Evolutionary conservation across 2,113 vertebrate genomes (phyloP).

Genomic region (Seriola dumerili): DNA sequence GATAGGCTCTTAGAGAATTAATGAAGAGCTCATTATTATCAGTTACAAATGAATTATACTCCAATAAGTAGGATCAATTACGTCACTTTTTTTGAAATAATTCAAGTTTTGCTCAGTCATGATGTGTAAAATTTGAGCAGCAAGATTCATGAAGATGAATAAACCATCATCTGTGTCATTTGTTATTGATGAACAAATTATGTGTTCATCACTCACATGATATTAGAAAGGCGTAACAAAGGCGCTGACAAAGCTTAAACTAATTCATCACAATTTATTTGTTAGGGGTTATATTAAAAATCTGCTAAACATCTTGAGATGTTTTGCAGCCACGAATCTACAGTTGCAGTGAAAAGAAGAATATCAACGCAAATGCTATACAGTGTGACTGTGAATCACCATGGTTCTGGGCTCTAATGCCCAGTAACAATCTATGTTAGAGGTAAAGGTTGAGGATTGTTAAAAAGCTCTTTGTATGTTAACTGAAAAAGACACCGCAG

Average conservation of each 20-base stretch:
- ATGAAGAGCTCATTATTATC: slow-evolving; percentile 5
- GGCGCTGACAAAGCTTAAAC: too few species aligned
- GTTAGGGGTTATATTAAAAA: neutral
- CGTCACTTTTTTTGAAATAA: neutral
- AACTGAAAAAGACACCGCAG: neutral
- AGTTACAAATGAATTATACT: neutral
- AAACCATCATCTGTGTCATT: neutral
- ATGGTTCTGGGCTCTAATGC: too few species aligned
- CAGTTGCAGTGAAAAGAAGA: too few species aligned
- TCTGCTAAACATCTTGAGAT: neutral
- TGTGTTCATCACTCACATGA: neutral
- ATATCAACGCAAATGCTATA: neutral
- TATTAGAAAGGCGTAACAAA: neutral
- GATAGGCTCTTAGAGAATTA: neutral
- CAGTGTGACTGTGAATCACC: neutral
- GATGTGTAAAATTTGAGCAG: neutral
- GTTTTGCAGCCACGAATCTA: neutral
- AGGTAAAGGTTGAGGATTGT: too few species aligned
- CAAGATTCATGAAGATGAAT: neutral
- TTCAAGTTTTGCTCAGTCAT: neutral
- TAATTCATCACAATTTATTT: neutral
- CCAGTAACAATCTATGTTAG: too few species aligned
- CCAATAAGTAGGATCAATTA: neutral
- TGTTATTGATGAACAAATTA: neutral
- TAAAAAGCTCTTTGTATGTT: neutral